Percentiles rank a stretch among this genome's conserved stretches.
These are phyloP conservation scores for Cerceris ruficornis DNA, from an alignment of 2,888 invertebrate genomes.

Conservation along the genomic window DNA sequence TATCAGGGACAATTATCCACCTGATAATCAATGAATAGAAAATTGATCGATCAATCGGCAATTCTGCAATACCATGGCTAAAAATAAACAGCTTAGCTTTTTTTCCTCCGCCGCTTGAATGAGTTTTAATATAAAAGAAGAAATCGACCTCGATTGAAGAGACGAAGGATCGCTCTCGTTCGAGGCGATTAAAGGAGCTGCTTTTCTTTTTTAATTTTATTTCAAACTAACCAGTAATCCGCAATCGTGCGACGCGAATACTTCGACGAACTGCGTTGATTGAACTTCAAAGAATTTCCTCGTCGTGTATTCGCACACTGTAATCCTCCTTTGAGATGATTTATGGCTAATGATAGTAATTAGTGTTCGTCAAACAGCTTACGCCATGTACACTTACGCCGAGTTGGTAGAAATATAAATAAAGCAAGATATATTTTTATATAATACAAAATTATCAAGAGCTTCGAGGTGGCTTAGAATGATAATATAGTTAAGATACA, in stretches of 20 bases:
- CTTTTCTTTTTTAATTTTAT: background rate
- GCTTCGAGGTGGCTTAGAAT: too few relatives aligned
- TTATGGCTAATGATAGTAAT: background rate
- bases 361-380: background rate
- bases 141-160: background rate
- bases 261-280: conserved; percentile 2
- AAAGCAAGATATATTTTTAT: too few relatives aligned
- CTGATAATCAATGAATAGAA: too few relatives aligned
- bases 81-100: too few relatives aligned
- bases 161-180: background rate
- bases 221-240: background rate
- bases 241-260: background rate
- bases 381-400: too few relatives aligned
- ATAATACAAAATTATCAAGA: too few relatives aligned
- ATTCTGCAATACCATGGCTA: too few relatives aligned
- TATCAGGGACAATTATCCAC: too few relatives aligned
- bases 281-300: background rate
- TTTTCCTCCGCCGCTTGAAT: background rate
- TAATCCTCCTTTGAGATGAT: background rate
- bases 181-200: background rate
- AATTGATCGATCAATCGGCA: too few relatives aligned
- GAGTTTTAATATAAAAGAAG: background rate
- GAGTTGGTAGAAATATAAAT: too few relatives aligned
- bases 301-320: background rate
- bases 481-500: too few relatives aligned